Conservation (phyloP, 2,113 vertebrate species). For the Mesembrinibis cayennensis region DNA sequence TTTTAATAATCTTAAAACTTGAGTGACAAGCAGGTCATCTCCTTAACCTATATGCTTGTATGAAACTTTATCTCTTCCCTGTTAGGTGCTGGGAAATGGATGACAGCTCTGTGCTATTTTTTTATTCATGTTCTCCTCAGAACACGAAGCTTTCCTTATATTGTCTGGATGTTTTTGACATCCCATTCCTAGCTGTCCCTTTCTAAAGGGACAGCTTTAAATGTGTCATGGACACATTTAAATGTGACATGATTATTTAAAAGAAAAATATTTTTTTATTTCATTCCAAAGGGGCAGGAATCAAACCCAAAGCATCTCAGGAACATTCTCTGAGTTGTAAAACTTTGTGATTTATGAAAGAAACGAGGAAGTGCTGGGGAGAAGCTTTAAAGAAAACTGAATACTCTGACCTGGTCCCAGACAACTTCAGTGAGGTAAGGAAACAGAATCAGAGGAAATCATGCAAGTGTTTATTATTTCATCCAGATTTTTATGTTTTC, state of each 20-base stretch:
- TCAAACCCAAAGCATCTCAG: neutral
- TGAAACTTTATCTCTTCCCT: neutral
- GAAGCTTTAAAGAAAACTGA: neutral
- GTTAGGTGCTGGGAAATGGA: neutral
- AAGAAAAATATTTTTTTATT: neutral
- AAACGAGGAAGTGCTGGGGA: neutral
- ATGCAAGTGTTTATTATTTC: neutral
- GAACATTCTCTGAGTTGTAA: neutral
- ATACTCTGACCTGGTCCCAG: neutral
- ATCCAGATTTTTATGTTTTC: neutral
- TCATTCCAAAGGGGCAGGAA: neutral
- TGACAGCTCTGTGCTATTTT: neutral
- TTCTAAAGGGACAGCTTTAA: too few species aligned
- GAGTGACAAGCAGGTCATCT: neutral
- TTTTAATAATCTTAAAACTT: neutral
- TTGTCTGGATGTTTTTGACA: neutral
- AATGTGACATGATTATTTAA: neutral
- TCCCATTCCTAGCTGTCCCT: neutral
- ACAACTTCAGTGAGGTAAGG: neutral
- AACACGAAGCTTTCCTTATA: neutral
- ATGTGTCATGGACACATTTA: too few species aligned
- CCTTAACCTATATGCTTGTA: neutral
- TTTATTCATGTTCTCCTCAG: neutral
- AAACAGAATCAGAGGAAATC: neutral
- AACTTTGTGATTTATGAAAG: neutral